Evolutionary conservation across 2,888 invertebrate species (phyloP), one percentile per base, ranked within the genome.

Genomic region (Adelphocoris suturalis): DNA sequence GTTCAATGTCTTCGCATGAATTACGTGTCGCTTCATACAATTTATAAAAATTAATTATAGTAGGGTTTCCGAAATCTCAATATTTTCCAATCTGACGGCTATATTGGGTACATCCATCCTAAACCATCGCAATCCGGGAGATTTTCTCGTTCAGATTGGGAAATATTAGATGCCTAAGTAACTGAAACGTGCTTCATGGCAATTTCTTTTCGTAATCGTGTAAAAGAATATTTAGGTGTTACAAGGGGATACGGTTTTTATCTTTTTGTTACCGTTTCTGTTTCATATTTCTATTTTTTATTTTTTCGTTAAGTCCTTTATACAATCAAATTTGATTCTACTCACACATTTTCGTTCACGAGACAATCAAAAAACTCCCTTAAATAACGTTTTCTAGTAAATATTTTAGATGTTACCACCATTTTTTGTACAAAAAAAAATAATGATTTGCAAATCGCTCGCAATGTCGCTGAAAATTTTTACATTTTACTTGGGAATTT

Each of bases 371-470:
- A 68, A 19, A 23, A n/a, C n/a, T n/a, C 23, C 27, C 9, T 68
- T 68, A 68, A 68, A 23, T 11, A 23, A 68, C 0, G 14, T 57
- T 27, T 68, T 68, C 68, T 68, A 68, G 68, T 68, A 68, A n/a
- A 68, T 12, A 68, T 23, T 68, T n/a, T 68, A 68, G 68, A 68
- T 23, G 68, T 68, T 68, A 68, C 68, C 68, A 68, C 68, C 68
- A 68, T 68, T 68, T n/a, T 68, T 68, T 68, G 68, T 68, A 68
- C 68, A 68, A 68, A 68, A 23, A 3, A 52, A 23, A 1, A n/a
- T 23, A 68, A 68, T 7, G n/a, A 68, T 16, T n/a, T 68, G 68
- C 68, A 68, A 37, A 23, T 68, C 68, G 68, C 68, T 68, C 23
- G 68, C 68, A 68, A 68, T 68, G 9, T 61, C 61, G n/a, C 19